Conservation (phyloP, 2,797 vertebrate genomes). For the Notolabrus celidotus region DNA sequence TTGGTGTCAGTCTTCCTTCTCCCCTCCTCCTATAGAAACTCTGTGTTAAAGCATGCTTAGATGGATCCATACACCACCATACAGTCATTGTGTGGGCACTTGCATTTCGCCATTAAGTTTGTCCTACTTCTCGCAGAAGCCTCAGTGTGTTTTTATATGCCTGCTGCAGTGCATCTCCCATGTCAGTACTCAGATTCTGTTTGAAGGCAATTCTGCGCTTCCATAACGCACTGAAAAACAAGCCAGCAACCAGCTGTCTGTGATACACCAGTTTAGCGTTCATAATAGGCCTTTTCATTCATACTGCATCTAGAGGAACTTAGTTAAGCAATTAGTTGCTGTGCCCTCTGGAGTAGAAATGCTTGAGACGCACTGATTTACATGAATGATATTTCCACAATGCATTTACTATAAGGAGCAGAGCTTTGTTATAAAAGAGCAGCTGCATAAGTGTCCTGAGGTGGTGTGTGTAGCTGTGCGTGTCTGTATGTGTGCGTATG, state of each 20-base stretch:
- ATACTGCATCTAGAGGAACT: conserved; percentile 23
- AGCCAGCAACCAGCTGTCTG: conserved; percentile 19
- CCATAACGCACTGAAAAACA: conserved; percentile 18
- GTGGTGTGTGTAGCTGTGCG: conserved; percentile 9
- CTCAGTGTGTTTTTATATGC: conserved; percentile 27
- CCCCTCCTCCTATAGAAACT: conserved; percentile 47
- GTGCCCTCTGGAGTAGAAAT: conserved; percentile 39
- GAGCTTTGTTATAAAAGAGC: conserved; percentile 55
- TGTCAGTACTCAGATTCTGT: conserved; percentile 31
- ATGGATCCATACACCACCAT: conserved; percentile 46
- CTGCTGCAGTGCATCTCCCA: conserved; percentile 26
- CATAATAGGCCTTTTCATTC: conserved; percentile 19
- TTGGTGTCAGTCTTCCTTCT: conserved; percentile 20
- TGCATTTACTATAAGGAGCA: conserved; percentile 41
- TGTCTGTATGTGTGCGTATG: conserved; percentile 2
- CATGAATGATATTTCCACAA: conserved; percentile 33
- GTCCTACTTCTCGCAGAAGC: conserved; percentile 51
- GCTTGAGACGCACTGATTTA: conserved; percentile 21
- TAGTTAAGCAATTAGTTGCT: conserved; percentile 37
- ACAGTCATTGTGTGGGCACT: conserved; percentile 57
- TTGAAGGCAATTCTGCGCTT: conserved; percentile 42
- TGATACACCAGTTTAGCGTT: conserved; percentile 22
- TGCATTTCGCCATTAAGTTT: conserved; percentile 60
- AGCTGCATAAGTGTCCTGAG: conserved; percentile 58
- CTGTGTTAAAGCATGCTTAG: conserved; percentile 42